phyloP scores from a whole-genome alignment of 2,113 vertebrate genomes.

The Hippocampus barbouri region DNA sequence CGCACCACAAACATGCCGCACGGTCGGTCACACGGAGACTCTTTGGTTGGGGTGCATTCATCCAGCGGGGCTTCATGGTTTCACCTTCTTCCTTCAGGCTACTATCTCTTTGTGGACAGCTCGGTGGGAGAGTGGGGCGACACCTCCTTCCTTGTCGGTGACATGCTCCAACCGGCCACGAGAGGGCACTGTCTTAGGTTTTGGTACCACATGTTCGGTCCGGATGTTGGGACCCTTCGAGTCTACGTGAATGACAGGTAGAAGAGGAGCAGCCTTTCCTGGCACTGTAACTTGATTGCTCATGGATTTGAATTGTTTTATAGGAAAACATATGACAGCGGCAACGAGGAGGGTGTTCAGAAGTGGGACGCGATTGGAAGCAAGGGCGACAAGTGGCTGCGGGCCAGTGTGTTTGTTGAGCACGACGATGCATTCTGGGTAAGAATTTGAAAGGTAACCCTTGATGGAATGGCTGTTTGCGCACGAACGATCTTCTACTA shows the following conservation, averaged over 20 bases:
- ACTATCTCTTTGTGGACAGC: conserved; percentile 71
- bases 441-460: conserved; percentile 14
- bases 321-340: conserved; percentile 51
- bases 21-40: conserved; percentile 23
- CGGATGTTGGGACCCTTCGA: conserved; percentile 58
- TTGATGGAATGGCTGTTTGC: neutral
- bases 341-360: conserved; percentile 42
- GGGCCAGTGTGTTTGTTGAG: conserved; percentile 38
- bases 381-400: conserved; percentile 60
- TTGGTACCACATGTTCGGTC: conserved; percentile 71
- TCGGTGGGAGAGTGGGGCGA: conserved; percentile 62
- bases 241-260: conserved; percentile 68
- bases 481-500: neutral
- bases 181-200: conserved; percentile 68
- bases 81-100: conserved; percentile 42
- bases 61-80: neutral
- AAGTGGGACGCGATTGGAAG: conserved; percentile 61
- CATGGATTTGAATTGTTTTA: neutral
- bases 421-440: conserved; percentile 70
- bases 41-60: neutral
- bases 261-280: neutral
- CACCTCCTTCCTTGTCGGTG: conserved; percentile 59
- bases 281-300: too few species aligned
- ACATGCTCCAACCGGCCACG: conserved; percentile 55
- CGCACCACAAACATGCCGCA: conserved; percentile 67